These are phyloP conservation scores for Patella caerulea DNA, from an alignment of 2,888 invertebrate species.

Conservation along the genomic window DNA sequence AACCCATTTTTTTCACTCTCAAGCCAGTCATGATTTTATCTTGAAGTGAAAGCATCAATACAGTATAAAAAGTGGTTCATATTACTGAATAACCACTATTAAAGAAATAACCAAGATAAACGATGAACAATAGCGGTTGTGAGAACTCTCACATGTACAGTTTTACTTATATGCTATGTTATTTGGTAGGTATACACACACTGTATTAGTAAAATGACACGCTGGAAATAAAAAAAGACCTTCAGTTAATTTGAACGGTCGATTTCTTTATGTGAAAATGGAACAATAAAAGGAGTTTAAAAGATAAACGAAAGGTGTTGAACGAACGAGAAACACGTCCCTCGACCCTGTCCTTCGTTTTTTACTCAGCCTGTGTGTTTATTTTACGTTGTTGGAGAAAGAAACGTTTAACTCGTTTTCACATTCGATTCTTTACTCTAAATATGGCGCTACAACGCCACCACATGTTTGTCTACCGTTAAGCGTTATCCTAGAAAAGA, in stretches of 20 bases:
- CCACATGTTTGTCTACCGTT: conserved; percentile 1
- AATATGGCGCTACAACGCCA: conserved; percentile 9
- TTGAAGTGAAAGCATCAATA: no score
- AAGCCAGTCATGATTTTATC: no score
- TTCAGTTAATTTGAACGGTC: background rate
- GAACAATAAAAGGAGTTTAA: background rate
- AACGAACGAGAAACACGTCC: background rate
- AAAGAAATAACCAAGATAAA: no score
- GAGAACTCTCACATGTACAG: no score
- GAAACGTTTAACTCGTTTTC: background rate
- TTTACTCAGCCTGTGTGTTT: background rate
- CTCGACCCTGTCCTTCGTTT: background rate
- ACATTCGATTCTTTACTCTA: conserved; percentile 1
- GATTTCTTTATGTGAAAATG: background rate
- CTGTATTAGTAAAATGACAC: no score
- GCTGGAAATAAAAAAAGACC: background rate
- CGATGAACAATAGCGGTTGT: no score
- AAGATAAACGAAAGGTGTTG: background rate
- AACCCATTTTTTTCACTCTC: no score
- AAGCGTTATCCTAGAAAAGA: background rate
- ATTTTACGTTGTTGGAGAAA: conserved; percentile 7
- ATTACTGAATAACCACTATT: no score
- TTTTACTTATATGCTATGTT: no score
- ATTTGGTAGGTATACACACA: no score
- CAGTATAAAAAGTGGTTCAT: no score